Conservation (phyloP, 2,113 vertebrate species). For the Oncorhynchus masou region DNA sequence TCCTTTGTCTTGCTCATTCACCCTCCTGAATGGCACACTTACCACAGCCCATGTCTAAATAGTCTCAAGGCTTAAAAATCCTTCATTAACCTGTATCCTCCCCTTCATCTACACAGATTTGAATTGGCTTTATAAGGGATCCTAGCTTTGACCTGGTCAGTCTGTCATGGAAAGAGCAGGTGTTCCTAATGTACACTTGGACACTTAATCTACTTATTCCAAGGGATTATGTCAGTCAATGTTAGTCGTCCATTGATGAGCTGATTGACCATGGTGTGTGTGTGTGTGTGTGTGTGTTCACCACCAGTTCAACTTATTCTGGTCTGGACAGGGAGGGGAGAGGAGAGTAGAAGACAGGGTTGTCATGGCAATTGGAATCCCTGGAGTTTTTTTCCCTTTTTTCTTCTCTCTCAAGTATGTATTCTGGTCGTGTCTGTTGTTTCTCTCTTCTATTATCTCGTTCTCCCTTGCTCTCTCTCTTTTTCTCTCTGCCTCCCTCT, state of each 20-base stretch:
- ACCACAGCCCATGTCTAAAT: too few relatives aligned
- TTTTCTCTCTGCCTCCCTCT: slow-evolving; percentile 39
- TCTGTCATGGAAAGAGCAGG: too few relatives aligned
- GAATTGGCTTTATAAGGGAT: too few relatives aligned
- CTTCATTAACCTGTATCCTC: too few relatives aligned
- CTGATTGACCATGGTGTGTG: not conserved
- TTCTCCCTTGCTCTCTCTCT: slow-evolving; percentile 27
- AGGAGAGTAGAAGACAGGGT: slow-evolving; percentile 37
- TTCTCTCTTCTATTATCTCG: not conserved
- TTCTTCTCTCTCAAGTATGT: slow-evolving; percentile 49
- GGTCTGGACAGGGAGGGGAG: slow-evolving; percentile 54
- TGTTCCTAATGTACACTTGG: too few relatives aligned
- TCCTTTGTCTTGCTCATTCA: too few relatives aligned
- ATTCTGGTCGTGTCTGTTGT: slow-evolving; percentile 32
- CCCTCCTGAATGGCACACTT: too few relatives aligned
- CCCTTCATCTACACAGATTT: too few relatives aligned
- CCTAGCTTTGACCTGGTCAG: too few relatives aligned
- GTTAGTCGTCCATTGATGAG: not conserved
- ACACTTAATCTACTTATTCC: too few relatives aligned
- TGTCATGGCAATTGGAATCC: slow-evolving; percentile 64
- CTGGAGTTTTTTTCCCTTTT: slow-evolving; percentile 36
- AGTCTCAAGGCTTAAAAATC: too few relatives aligned
- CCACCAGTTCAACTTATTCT: slow-evolving; percentile 32
- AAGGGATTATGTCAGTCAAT: too few relatives aligned
- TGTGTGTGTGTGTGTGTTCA: not conserved